Evolutionary conservation across 2,888 invertebrate genomes (phyloP), one percentile per base, ranked within the genome.

Genomic region (Papilio elwesi): DNA sequence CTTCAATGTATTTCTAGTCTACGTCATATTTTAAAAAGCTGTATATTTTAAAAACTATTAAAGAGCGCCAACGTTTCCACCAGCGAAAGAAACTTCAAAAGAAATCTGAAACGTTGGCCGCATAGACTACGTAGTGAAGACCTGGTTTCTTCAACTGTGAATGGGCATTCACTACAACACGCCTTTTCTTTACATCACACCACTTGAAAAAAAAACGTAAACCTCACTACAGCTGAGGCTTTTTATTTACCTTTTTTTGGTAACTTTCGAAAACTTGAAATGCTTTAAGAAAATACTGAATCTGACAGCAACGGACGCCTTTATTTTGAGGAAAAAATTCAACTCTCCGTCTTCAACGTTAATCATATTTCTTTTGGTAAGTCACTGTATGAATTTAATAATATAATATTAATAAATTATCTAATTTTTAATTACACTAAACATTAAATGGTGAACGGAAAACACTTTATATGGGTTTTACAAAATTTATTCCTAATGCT

Each of bases 131-230:
- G 64, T 68, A 68, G 63, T 63, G 55, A 68, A 73, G 72, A 65
- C 68, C 67, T 73, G 72, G 72, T 73, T 73, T 68, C 72, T 73
- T 68, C 68, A 64, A 64, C 68, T 73, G 55, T 73, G 68, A 73
- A 73, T 73, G 72, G 72, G 55, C 49, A 57, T 73, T 73, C 72
- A 68, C 68, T 68, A 68, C 55, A 68, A 73, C 62, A 68, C 51
- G 68, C 63, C 55, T 36, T 73, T 73, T 68, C 68, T 73, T 73
- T 73, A 64, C 64, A 53, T 73, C 68, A 72, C 68, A 72, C 72
- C 63, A 68, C 52, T 63, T 53, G 55, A 53, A 72, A 72, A 72
- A 72, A 57, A 72, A 72, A 49, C 68, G 62, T 55, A 68, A 68
- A 68, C 13, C 53, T 68, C 68, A 38, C 47, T 16, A 43, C 26